Conservation (phyloP, 2,113 vertebrate species). For the Stictonetta naevosa region DNA sequence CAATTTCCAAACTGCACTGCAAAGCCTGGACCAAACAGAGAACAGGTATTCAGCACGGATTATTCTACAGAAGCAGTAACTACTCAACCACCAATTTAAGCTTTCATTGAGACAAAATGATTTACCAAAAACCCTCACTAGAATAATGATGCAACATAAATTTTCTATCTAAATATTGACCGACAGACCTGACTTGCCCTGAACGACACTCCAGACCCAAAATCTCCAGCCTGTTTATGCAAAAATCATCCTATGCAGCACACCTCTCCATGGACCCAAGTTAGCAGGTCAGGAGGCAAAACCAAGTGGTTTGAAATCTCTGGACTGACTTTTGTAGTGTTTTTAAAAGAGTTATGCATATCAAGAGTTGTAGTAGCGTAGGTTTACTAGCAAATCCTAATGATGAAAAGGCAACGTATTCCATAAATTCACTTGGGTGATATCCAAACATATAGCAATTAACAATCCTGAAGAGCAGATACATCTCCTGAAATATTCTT, state of each 20-base stretch:
- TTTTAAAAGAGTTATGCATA: not conserved
- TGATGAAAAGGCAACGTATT: not conserved
- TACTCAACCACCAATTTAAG: not conserved
- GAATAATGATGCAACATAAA: not conserved
- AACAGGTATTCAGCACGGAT: not conserved
- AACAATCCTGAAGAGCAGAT: not conserved
- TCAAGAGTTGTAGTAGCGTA: not conserved
- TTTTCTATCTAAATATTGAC: not conserved
- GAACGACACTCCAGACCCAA: not conserved
- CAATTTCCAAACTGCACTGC: conserved; percentile 20
- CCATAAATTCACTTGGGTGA: not conserved
- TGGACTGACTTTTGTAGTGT: not conserved
- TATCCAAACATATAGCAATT: not conserved
- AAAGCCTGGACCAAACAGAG: conserved; percentile 27
- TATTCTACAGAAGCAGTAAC: not conserved
- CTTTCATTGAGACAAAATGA: not conserved
- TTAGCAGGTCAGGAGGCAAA: not conserved
- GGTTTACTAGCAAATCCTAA: not conserved
- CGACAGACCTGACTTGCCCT: not conserved
- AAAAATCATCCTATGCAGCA: not conserved
- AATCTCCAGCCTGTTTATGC: not conserved
- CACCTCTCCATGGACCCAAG: not conserved
- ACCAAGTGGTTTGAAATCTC: not conserved
- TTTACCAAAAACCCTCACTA: not conserved
- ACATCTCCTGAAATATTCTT: not conserved